Base-by-base conservation (phyloP, 2,113 vertebrate species). In the Scytalopus superciliaris region DNA sequence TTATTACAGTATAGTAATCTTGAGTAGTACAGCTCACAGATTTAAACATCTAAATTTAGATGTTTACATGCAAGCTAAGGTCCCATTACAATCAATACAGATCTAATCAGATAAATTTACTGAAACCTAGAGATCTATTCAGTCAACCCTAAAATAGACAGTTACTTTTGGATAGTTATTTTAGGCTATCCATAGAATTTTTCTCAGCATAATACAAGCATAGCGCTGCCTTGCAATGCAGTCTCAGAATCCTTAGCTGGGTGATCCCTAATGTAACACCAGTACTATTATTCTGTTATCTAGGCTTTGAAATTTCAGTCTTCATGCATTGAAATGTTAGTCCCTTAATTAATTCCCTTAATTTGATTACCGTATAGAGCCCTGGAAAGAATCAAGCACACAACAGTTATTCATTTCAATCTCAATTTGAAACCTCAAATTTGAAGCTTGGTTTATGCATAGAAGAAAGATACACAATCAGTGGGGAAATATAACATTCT, bases 11-110 rank as follows among this genome's bases (percentile, higher is more conserved):
- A 72, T 12, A 82, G 40, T 57, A 57, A 95, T 40, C 31, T 40
- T 59, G 47, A 78, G 52, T 40, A 44, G 56, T 74, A 70, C 53
- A 79, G 69, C 44, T 95, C 57, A 79, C 84, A 95, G 66, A 83
- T 79, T 93, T 45, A 93, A 44, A 76, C 70, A 85, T 56, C 73
- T 85, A 85, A 87, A 93, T 91, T 59, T 91, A 82, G 57, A 56
- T 49, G 74, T 84, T 96, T 89, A 87, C 69, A 63, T 63, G 39
- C 21, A 24, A 70, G 10, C 17, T 79, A 72, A 91, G 49, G 31
- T 68, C 17, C 19, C 30, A 78, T 75, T 87, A 42, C 24, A 66
- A 55, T 55, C 76, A 86, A 92, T 10, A 67, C 77, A 39, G 50
- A 47, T 57, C 31, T 81, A 95, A 95, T 70, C 39, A 59, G 52